Evolutionary conservation across 2,888 invertebrate genomes (phyloP), one percentile per base, ranked within the genome.

Genomic region (Trissolcus japonicus): DNA sequence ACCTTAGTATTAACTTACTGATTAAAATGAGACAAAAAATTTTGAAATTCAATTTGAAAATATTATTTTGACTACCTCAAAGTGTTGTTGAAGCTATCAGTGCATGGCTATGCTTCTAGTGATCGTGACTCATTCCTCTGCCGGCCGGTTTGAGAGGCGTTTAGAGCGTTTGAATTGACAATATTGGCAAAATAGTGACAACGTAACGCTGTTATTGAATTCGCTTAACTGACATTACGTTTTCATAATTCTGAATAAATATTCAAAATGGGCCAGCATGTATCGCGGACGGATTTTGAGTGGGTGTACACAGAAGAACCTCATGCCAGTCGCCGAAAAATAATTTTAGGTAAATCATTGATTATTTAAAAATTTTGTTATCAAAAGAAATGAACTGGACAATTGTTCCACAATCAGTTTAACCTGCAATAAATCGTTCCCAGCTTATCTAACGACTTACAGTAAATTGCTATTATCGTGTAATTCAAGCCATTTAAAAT

Each of bases 231-330:
- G 11, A 19, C 16, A 46, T 6, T 14, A 14, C 6, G 21, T 21
- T 51, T 51, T 6, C 4, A 4, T 2, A 14, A 46, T 9, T 41
- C n/a, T 14, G 4, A 17, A 4, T 17, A 17, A 14, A 4, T 6
- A 29, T 62, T 19, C 6, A 43, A 86, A 83, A 99, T 99, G 99
- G 99, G 99, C 76, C 96, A 97, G 82, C 93, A 93, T 86, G 98
- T 98, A 54, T 96, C 98, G 19, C 93, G 97, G 85, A 94, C 93
- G 0, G 98, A 99, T 91, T 99, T 98, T 87, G 98, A 99, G 89
- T 99, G 99, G 99, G 93, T 94, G 48, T 97, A 97, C 85, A 97
- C 96, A 0, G 98, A 99, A 86, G 99, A 99, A 89, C 99, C 99
- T 9, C 99, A 99, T 89, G 98, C 98, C 6, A 94, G 95, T 73